phyloP scores from a whole-genome alignment of 1,140 invertebrate genomes.

The Platyura marginata region DNA sequence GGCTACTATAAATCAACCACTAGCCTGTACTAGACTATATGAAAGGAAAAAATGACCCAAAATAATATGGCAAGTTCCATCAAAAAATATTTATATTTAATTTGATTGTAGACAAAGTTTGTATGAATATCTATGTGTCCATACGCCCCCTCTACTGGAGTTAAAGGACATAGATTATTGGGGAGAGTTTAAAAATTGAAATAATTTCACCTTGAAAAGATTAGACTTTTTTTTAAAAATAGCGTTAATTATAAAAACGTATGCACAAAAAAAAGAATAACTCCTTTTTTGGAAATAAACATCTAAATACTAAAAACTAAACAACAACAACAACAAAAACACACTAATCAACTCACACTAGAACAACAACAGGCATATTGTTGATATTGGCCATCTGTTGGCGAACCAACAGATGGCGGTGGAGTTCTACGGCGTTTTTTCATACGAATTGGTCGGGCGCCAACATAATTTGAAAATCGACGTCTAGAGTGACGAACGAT shows the following conservation, averaged over 20 bases:
- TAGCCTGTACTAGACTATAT: too few species aligned
- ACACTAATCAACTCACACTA: constrained; percentile 16
- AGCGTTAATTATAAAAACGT: background rate
- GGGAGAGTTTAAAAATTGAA: background rate
- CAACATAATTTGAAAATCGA: constrained; percentile 52
- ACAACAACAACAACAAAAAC: too few species aligned
- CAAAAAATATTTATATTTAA: too few species aligned
- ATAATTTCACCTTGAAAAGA: background rate
- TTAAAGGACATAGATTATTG: background rate
- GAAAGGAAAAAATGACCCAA: too few species aligned
- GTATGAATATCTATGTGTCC: too few species aligned
- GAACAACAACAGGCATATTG: constrained; percentile 19
- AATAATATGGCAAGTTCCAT: too few species aligned
- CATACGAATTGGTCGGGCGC: constrained; percentile 37
- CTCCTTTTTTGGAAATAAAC: background rate
- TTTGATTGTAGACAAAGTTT: too few species aligned
- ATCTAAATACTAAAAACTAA: too few species aligned
- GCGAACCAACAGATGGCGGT: constrained; percentile 9
- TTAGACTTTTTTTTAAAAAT: background rate
- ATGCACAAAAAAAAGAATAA: background rate
- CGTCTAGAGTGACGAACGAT: constrained; percentile 51
- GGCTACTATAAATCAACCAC: too few species aligned
- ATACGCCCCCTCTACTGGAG: too few species aligned
- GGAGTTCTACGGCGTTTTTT: constrained; percentile 33
- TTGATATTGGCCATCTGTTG: constrained; percentile 1